Evolutionary conservation across 2,888 invertebrate genomes (phyloP), one percentile per base, ranked within the genome.

Genomic region (Autographa gamma): DNA sequence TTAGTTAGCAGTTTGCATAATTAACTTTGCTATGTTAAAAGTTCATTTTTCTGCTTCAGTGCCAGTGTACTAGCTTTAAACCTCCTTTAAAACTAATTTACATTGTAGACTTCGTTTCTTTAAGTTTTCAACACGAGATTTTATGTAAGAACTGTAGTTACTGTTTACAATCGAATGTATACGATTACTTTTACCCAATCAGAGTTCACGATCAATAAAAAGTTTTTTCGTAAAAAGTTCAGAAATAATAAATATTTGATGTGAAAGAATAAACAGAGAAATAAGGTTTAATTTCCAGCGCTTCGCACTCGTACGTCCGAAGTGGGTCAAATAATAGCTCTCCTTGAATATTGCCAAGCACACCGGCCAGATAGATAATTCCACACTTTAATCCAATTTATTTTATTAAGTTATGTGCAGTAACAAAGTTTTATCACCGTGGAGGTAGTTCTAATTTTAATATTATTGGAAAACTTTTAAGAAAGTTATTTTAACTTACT

Each of bases 281-380:
- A 60, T 43, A 56, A 67, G 32, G 54, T 64, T 65, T 69, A 70
- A 71, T 80, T 79, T 66, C 31, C 74, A 16, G 52, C 68, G 31
- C 66, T 31, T 66, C 60, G 56, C 69, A 41, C 48, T 69, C 78
- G 66, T 77, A 71, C 79, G 70, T 77, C 69, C 68, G 75, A 90
- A 89, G 83, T 89, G 78, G 90, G 88, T 90, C 90, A 90, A 86
- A 89, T 85, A 88, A 88, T 86, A 87, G 82, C 83, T 82, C 75
- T 77, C 80, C 80, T 77, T 62, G 81, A 75, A 84, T 71, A 81
- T 81, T 76, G 81, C 69, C 71, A 68, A 77, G 75, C 80, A 65
- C 81, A 82, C 70, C 75, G 81, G 74, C 62, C 74, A 77, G 76
- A 79, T 74, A 76, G 79, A 85, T 85, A 80, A 86, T 80, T 84